Evolutionary conservation across 2,888 invertebrate genomes (phyloP).

Genomic region (Eristalinus sepulchralis): DNA sequence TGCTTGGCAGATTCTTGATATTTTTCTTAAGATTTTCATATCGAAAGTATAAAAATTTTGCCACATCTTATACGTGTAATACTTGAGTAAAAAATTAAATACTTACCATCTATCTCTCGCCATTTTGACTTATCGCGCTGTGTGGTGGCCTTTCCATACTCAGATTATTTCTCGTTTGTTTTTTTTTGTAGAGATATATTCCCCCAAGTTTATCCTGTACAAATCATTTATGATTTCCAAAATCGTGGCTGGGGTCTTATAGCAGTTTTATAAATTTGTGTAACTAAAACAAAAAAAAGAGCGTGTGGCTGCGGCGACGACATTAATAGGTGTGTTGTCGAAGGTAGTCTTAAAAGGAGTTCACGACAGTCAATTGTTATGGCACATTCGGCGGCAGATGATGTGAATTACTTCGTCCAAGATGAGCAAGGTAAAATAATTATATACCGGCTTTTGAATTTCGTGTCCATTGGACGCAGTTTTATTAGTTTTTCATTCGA

Average conservation of each 20-base stretch:
- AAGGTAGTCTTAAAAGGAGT: slow-evolving; percentile 27
- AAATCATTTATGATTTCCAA: slow-evolving; percentile 44
- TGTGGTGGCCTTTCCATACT: slow-evolving; percentile 63
- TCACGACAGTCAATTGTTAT: slow-evolving; percentile 67
- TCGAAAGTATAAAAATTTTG: slow-evolving; percentile 42
- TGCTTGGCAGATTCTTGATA: slow-evolving; percentile 46
- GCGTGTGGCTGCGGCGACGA: slow-evolving; percentile 22
- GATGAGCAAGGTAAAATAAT: slow-evolving; percentile 79
- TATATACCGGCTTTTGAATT: neutral
- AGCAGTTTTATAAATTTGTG: slow-evolving; percentile 27
- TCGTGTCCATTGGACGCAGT: neutral
- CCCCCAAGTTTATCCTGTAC: slow-evolving; percentile 15
- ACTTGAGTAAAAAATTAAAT: slow-evolving; percentile 51
- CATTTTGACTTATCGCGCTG: slow-evolving; percentile 70
- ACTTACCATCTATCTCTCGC: slow-evolving; percentile 59
- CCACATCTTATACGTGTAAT: slow-evolving; percentile 42
- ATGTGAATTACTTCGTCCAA: slow-evolving; percentile 79
- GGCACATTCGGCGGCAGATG: slow-evolving; percentile 76
- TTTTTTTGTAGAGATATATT: slow-evolving; percentile 43
- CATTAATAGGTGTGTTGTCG: slow-evolving; percentile 34
- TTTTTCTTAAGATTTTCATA: slow-evolving; percentile 60
- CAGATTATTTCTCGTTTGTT: slow-evolving; percentile 32
- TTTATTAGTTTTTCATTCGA: neutral
- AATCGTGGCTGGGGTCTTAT: slow-evolving; percentile 34
- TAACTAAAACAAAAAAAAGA: neutral